Evolutionary conservation across 2,888 invertebrate genomes (phyloP).

Genomic region (Archips xylosteana): DNA sequence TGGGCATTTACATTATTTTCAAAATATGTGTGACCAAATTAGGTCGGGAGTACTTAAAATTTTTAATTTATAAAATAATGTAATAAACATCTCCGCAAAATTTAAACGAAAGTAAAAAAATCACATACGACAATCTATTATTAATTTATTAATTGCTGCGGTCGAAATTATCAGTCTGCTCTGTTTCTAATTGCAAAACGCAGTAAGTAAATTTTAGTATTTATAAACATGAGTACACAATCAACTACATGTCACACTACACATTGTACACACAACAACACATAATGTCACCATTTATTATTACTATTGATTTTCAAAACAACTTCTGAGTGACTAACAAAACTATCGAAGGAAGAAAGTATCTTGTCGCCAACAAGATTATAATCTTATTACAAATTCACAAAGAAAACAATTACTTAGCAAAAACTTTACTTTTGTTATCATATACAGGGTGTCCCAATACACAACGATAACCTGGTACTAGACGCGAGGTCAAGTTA

Average conservation of each 20-base stretch:
- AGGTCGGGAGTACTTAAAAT: no score
- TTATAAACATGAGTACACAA: background rate
- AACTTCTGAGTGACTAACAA: background rate
- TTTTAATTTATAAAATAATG: no score
- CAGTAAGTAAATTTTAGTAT: background rate
- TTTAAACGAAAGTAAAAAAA: no score
- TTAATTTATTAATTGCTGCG: no score
- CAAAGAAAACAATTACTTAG: background rate
- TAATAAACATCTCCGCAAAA: no score
- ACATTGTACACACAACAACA: background rate
- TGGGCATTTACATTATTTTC: no score
- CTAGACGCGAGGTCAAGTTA: no score
- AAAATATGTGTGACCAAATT: no score
- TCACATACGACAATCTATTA: no score
- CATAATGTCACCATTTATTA: background rate
- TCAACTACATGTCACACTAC: background rate
- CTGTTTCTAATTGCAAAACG: background rate
- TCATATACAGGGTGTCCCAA: background rate
- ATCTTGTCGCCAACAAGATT: no score
- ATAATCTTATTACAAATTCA: background rate
- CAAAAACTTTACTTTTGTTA: background rate
- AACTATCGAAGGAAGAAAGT: background rate
- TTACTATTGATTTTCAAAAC: background rate
- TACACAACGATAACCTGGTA: no score
- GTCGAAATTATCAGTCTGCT: no score